Evolutionary conservation across 2,888 invertebrate species (phyloP).

Genomic region (Morinoia aosen): DNA sequence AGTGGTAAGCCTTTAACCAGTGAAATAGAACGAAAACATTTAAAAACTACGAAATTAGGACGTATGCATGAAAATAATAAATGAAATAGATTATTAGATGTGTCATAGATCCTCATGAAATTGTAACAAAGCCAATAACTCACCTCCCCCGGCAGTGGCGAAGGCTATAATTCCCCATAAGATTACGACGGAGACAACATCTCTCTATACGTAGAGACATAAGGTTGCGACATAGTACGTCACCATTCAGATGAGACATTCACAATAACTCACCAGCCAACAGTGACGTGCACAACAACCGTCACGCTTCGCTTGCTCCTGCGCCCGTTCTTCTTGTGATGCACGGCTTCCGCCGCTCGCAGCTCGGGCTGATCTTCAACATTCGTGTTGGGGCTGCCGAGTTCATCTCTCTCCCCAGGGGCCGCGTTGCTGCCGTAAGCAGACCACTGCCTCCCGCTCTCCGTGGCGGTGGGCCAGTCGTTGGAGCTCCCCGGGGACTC

Average conservation of each 20-base stretch:
- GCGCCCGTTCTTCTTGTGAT: constrained; percentile 55
- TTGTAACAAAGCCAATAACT: too few relatives aligned
- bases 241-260: not conserved
- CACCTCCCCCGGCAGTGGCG: too few relatives aligned
- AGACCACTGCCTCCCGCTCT: constrained; percentile 43
- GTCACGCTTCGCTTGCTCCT: constrained; percentile 60
- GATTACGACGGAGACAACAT: too few relatives aligned
- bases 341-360: constrained; percentile 38
- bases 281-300: constrained; percentile 65
- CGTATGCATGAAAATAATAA: too few relatives aligned
- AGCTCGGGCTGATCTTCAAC: not conserved
- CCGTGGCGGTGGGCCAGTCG: constrained; percentile 32
- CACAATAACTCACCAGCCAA: constrained; percentile 60
- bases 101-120: too few relatives aligned
- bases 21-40: too few relatives aligned
- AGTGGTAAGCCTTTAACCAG: too few relatives aligned
- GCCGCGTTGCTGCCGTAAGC: not conserved
- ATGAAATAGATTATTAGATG: too few relatives aligned
- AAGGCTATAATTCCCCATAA: too few relatives aligned
- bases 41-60: too few relatives aligned
- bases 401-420: not conserved
- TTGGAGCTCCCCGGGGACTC: not conserved
- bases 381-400: not conserved
- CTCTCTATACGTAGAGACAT: too few relatives aligned
- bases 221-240: not conserved